A percentile compares a stretch with the other conserved stretches of the same genome.
phyloP scores from a whole-genome alignment of 2,888 invertebrate genomes.

The Apoderus coryli region DNA sequence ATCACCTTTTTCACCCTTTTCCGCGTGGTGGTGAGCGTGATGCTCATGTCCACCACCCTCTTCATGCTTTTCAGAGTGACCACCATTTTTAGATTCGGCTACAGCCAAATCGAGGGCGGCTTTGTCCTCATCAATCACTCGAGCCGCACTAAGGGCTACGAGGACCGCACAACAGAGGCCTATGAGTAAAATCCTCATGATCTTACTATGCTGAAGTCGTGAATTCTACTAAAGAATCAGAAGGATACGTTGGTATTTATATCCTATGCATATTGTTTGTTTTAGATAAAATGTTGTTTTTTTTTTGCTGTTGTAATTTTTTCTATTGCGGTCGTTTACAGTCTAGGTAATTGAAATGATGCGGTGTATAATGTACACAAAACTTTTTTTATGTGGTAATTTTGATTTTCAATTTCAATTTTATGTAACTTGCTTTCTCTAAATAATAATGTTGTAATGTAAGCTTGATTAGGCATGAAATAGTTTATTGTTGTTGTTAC shows the following conservation, averaged over 20 bases:
- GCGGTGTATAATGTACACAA: no score
- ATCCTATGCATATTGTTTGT: no score
- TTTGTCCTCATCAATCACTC: slow-evolving; percentile 25
- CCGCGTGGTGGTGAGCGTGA: slow-evolving; percentile 50
- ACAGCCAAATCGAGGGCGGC: slow-evolving; percentile 31
- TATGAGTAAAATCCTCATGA: slow-evolving; percentile 1
- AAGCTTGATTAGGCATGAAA: no score
- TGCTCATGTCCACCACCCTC: slow-evolving; percentile 56
- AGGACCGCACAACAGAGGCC: slow-evolving; percentile 13
- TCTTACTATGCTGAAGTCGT: no score
- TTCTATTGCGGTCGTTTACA: background rate
- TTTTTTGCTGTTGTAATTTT: background rate
- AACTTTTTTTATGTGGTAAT: no score
- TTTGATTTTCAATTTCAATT: no score
- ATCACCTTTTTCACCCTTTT: slow-evolving; percentile 61
- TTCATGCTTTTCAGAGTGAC: slow-evolving; percentile 39
- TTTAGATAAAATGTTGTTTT: no score
- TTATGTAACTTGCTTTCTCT: no score
- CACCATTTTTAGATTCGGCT: slow-evolving; percentile 26
- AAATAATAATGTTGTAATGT: no score
- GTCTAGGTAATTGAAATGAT: background rate
- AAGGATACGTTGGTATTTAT: no score
- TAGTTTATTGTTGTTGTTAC: no score
- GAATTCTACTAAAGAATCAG: no score
- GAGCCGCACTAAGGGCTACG: slow-evolving; percentile 23